A percentile compares a stretch with the other conserved stretches of the same genome.
Evolutionary conservation across 2,888 invertebrate species (phyloP).

Genomic region (Polymixis flavicincta): DNA sequence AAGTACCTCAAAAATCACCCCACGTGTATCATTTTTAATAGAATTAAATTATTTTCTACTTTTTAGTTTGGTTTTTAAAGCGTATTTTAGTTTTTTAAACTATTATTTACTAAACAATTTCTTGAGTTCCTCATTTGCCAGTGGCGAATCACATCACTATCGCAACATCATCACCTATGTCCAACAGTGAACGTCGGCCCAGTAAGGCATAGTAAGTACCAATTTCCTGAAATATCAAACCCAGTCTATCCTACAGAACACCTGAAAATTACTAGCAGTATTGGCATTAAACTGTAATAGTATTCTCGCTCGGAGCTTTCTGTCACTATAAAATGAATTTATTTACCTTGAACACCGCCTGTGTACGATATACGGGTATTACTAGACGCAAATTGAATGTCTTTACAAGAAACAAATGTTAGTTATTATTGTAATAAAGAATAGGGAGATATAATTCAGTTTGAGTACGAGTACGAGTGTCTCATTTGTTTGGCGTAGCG

Average conservation of each 20-base stretch:
- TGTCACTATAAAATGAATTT: conserved; percentile 57
- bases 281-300: conserved; percentile 4
- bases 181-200: too few relatives aligned
- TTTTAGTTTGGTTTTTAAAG: too few relatives aligned
- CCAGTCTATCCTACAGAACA: not conserved
- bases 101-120: too few relatives aligned
- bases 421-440: conserved; percentile 4
- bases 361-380: conserved; percentile 25
- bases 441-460: not conserved
- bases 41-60: too few relatives aligned
- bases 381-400: conserved; percentile 50
- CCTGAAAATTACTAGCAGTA: conserved; percentile 12
- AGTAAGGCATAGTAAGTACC: not conserved
- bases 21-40: too few relatives aligned
- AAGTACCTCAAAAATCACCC: too few relatives aligned
- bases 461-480: not conserved
- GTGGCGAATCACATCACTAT: not conserved
- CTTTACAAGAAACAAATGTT: conserved; percentile 19
- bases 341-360: conserved; percentile 34
- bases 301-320: conserved; percentile 12
- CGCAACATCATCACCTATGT: too few relatives aligned
- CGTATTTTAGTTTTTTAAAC: too few relatives aligned
- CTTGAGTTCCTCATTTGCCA: not conserved
- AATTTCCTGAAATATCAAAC: not conserved
- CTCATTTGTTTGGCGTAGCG: conserved; percentile 35